Conservation (phyloP, 2,797 vertebrate genomes). For the Carapus acus region DNA sequence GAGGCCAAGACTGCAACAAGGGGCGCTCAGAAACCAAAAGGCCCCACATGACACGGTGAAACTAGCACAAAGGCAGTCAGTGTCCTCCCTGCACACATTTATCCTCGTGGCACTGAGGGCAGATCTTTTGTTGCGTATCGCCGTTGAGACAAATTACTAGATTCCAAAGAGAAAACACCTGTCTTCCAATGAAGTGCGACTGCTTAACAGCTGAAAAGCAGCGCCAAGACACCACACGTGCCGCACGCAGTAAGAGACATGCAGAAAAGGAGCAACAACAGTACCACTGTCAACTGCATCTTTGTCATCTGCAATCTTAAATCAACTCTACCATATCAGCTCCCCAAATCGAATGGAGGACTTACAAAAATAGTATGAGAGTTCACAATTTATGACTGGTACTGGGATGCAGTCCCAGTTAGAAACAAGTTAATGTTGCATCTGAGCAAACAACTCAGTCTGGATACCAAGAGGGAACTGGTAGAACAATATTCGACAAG, state of each 20-base stretch:
- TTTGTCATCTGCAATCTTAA: no score
- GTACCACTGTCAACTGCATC: no score
- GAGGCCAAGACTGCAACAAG: neutral
- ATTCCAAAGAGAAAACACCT: slow-evolving; percentile 16
- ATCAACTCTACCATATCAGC: no score
- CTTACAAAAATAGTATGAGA: no score
- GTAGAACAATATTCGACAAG: no score
- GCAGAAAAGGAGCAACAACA: neutral
- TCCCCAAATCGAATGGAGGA: no score
- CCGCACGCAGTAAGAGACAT: neutral
- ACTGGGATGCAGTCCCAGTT: no score
- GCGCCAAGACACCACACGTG: no score
- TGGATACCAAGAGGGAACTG: no score
- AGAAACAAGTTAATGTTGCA: no score
- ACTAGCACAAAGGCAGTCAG: slow-evolving; percentile 12
- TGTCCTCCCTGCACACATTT: slow-evolving; percentile 11
- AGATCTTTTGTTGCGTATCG: slow-evolving; percentile 7
- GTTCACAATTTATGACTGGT: no score
- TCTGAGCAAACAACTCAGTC: no score
- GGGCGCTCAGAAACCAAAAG: slow-evolving; percentile 10
- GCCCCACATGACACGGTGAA: slow-evolving; percentile 1
- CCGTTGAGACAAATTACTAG: slow-evolving; percentile 7
- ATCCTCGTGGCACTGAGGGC: slow-evolving; percentile 6
- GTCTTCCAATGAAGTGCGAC: slow-evolving; percentile 3
- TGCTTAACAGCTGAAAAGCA: slow-evolving; percentile 20